Evolutionary conservation across 2,797 vertebrate species (phyloP).

Genomic region (Gallinago nigripennis): DNA sequence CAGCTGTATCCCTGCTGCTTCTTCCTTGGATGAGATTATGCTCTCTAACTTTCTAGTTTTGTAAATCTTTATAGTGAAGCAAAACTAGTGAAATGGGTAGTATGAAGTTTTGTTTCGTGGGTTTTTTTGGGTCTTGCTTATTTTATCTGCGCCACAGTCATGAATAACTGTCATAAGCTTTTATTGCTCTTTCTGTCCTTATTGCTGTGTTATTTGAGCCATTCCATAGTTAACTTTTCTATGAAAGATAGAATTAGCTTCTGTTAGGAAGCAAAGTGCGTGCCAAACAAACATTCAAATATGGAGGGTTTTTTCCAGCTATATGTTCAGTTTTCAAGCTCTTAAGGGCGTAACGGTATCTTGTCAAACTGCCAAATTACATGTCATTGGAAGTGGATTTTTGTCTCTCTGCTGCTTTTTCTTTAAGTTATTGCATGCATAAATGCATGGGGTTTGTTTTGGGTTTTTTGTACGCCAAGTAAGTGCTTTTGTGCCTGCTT

Average conservation of each 20-base stretch:
- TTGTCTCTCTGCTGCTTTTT: background rate
- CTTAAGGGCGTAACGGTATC: background rate
- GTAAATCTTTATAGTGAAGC: background rate
- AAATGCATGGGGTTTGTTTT: background rate
- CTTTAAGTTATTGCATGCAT: background rate
- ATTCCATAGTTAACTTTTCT: background rate
- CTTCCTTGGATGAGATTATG: background rate
- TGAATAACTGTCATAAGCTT: background rate
- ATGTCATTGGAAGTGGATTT: rapidly evolving
- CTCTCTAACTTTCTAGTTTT: background rate
- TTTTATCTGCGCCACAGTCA: background rate
- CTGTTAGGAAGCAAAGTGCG: background rate
- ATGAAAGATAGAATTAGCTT: background rate
- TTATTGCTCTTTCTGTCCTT: background rate
- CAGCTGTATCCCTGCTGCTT: background rate
- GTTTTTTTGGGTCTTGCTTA: background rate
- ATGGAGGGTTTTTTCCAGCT: background rate
- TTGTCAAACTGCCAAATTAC: background rate
- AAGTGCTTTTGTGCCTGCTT: background rate
- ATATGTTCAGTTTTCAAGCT: background rate
- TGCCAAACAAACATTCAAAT: background rate
- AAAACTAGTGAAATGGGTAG: background rate
- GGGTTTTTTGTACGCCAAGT: background rate
- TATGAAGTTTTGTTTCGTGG: background rate
- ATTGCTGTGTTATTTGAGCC: background rate